phyloP scores from a whole-genome alignment of 2,113 vertebrate genomes.

The Corydoras maculifer region DNA sequence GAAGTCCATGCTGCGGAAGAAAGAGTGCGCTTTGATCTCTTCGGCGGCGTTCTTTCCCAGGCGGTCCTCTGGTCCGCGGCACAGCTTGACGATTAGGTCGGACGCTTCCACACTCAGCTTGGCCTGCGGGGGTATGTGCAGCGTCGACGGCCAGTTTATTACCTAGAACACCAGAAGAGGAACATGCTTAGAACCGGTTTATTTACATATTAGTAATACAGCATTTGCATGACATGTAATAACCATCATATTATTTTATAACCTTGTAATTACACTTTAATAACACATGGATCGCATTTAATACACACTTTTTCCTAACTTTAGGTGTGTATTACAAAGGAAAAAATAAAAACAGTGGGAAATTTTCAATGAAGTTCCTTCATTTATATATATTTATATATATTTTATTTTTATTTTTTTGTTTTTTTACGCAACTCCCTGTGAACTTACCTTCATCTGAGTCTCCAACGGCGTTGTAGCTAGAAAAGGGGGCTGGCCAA shows the following conservation, averaged over 20 bases:
- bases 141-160: slow-evolving; percentile 92
- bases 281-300: no score
- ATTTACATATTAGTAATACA: no score
- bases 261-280: no score
- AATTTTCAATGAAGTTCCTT: no score
- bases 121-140: slow-evolving; percentile 86
- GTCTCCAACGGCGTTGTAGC: slow-evolving; percentile 94
- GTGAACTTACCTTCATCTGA: slow-evolving; percentile 89
- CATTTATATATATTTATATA: no score
- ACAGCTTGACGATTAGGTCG: slow-evolving; percentile 89
- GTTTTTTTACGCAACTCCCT: background rate
- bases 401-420: background rate
- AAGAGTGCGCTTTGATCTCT: slow-evolving; percentile 93
- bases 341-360: background rate
- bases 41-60: slow-evolving; percentile 89
- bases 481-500: slow-evolving; percentile 95
- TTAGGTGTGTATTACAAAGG: background rate
- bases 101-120: slow-evolving; percentile 90
- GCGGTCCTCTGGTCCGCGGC: slow-evolving; percentile 89
- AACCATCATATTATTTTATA: no score
- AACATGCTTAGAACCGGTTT: no score
- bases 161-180: slow-evolving; percentile 63
- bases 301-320: no score
- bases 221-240: no score
- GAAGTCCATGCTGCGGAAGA: slow-evolving; percentile 89